Conservation (phyloP, 1,140 invertebrate genomes). For the Pogonus chalceus region DNA sequence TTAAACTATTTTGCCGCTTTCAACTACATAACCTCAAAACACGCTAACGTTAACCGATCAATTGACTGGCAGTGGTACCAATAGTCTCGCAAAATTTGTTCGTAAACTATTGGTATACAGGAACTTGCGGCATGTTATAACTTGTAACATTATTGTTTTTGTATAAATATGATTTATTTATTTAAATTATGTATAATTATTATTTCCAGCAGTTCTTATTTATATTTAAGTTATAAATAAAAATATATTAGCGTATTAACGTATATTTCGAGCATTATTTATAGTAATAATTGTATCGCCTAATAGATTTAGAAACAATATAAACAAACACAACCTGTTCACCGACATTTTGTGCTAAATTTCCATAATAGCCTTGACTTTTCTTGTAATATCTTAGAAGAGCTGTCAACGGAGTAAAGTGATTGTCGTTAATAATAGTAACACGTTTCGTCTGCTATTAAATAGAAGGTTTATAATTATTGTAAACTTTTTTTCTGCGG, state of each 20-base stretch:
- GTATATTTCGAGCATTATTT: no score
- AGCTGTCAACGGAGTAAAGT: conserved; percentile 2
- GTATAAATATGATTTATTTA: no score
- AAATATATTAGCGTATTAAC: no score
- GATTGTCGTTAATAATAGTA: conserved; percentile 7
- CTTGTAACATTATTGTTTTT: no score
- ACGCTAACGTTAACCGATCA: neutral
- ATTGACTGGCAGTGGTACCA: no score
- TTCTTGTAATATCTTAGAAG: neutral
- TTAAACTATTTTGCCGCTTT: neutral
- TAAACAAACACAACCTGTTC: conserved; percentile 6
- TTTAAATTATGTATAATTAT: no score
- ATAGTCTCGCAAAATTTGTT: no score
- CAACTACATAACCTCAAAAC: neutral
- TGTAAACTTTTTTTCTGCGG: neutral
- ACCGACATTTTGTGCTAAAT: conserved; percentile 3
- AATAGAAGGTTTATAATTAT: neutral
- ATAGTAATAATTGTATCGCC: no score
- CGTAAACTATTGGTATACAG: no score
- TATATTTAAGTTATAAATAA: no score
- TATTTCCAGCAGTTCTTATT: no score
- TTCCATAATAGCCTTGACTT: conserved; percentile 5
- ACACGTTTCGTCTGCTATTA: conserved; percentile 6
- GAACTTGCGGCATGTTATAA: no score
- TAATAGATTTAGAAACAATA: neutral